phyloP scores from a whole-genome alignment of 2,113 vertebrate genomes.

The Sus scrofa region DNA sequence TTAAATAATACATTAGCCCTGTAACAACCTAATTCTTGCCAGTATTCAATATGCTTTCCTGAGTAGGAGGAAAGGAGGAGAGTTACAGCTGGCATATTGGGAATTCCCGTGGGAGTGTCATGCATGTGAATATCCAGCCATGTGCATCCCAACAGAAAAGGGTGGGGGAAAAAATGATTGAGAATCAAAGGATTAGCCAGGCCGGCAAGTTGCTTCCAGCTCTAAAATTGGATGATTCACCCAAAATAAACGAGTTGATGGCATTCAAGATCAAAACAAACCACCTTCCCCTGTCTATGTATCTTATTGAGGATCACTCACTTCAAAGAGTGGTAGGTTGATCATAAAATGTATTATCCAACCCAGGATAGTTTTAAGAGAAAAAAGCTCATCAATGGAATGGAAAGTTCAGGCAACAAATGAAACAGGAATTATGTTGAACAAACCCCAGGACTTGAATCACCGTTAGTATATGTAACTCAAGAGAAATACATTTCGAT shows the following conservation, averaged over 20 bases:
- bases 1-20: slow-evolving; percentile 63
- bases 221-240: neutral
- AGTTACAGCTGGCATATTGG: neutral
- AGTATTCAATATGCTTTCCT: neutral
- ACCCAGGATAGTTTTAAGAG: neutral
- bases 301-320: neutral
- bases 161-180: neutral
- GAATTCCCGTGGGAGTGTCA: neutral
- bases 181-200: neutral
- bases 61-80: neutral
- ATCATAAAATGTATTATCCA: neutral
- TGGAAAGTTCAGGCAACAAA: neutral
- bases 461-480: neutral
- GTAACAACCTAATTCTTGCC: slow-evolving; percentile 43
- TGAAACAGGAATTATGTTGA: neutral
- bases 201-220: neutral
- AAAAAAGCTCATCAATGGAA: neutral
- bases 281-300: neutral
- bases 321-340: neutral
- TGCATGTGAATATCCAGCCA: neutral
- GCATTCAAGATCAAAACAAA: neutral
- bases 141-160: neutral
- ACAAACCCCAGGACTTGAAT: neutral
- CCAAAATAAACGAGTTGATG: neutral
- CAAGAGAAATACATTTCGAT: neutral